Conservation (phyloP, 2,888 invertebrate species). For the Drosophila pseudotakahashii region DNA sequence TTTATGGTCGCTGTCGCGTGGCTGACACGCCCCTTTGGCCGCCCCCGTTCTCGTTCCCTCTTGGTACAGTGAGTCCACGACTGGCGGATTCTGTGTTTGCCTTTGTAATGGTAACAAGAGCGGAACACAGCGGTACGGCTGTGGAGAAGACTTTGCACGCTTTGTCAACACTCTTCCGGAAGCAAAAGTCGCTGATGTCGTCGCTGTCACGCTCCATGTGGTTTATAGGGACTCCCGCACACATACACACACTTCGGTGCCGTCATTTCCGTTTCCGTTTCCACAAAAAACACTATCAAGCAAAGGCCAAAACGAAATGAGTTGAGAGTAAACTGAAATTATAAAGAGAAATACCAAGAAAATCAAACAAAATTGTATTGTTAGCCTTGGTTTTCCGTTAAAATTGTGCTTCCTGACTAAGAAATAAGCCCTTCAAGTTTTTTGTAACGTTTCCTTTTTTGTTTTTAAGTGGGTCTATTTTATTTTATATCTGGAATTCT, state of each 20-base stretch:
- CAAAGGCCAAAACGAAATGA: constrained; percentile 16
- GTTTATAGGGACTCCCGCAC: constrained; percentile 25
- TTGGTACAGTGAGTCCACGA: constrained; percentile 42
- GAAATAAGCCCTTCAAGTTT: no score
- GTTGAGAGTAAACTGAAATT: constrained; percentile 8
- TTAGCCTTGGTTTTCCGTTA: no score
- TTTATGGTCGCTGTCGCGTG: constrained; percentile 61
- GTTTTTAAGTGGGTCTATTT: no score
- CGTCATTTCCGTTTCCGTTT: constrained; percentile 73
- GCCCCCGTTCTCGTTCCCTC: background rate
- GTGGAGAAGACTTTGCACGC: constrained; percentile 35
- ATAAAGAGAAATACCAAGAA: background rate
- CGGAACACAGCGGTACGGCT: constrained; percentile 3
- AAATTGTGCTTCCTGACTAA: no score
- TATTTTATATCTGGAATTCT: no score
- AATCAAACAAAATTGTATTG: no score
- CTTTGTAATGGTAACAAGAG: constrained; percentile 36
- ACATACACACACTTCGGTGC: constrained; percentile 28
- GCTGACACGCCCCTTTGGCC: constrained; percentile 12
- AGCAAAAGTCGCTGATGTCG: constrained; percentile 50
- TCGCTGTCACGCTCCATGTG: constrained; percentile 44
- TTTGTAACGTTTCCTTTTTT: no score
- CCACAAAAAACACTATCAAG: constrained; percentile 28
- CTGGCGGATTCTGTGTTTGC: constrained; percentile 29
- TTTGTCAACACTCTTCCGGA: constrained; percentile 61